Evolutionary conservation across 1,140 invertebrate species (phyloP), one percentile per base, ranked within the genome.

Genomic region (Pogonomyrmex barbatus): DNA sequence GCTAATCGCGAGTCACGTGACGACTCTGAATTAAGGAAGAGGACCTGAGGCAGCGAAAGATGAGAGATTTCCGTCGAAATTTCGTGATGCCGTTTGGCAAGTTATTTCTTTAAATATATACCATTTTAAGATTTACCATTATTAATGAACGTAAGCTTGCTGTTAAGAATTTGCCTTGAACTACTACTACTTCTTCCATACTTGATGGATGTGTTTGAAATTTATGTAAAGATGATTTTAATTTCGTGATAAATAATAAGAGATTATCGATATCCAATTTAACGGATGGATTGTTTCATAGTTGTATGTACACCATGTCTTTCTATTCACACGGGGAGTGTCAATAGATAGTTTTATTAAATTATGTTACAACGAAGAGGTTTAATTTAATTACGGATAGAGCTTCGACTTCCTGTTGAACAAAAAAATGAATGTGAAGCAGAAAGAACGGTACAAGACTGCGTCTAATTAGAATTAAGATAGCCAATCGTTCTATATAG

Each of bases 91-190:
- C 42, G 42, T 73, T 70, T 82, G 24, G n/a, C 47, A 50, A 83
- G n/a, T 75, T 83, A 83, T 75, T n/a, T n/a, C 68, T 62, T 33
- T 62, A 33, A 62, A 73, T 75, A 54, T 33, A 42, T 12, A 54
- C 67, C 4, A 24, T 62, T 83, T 83, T 75, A 73, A 83, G 58
- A 75, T 60, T 24, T 24, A 24, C 24, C 24, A 24, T 24, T 42
- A 60, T 60, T 47, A 73, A 75, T 47, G 17, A n/a, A 24, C 4
- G 45, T 45, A 9, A 39, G 60, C 79, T 82, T 30, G n/a, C n/a
- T n/a, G 79, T 82, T 73, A 47, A 54, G 39, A 60, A 82, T 30
- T 47, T 36, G 10, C 10, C 39, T 42, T 30, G 14, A 12, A 6
- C 12, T 8, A 0, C 24, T 24, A 6, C 12, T 8, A 0, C 24